These are phyloP conservation scores for Xenopus tropicalis DNA, from an alignment of 2,113 vertebrate species.

Conservation along the genomic window UCB_Xtro_10.0 CM004445.2:14021501-14022000, in stretches of 20 bases:
- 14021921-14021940: too few relatives aligned
- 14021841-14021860: neutral
- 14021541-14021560: too few relatives aligned
- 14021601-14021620: too few relatives aligned
- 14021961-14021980: too few relatives aligned
- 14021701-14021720: constrained; percentile 67
- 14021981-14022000: too few relatives aligned
- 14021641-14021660: constrained; percentile 66
- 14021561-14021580: too few relatives aligned
- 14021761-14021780: constrained; percentile 56
- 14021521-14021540: too few relatives aligned
- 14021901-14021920: too few relatives aligned
- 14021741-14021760: constrained; percentile 80
- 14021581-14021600: too few relatives aligned
- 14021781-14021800: constrained; percentile 88
- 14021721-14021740: constrained; percentile 65
- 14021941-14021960: too few relatives aligned
- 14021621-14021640: constrained; percentile 36
- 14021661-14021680: constrained; percentile 63
- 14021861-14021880: neutral
- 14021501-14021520: too few relatives aligned
- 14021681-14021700: constrained; percentile 57
- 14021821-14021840: constrained; percentile 78
- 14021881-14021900: too few relatives aligned
- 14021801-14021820: constrained; percentile 74